These are phyloP conservation scores for Dione juno DNA, from an alignment of 2,888 invertebrate species.

Conservation along the genomic window DNA sequence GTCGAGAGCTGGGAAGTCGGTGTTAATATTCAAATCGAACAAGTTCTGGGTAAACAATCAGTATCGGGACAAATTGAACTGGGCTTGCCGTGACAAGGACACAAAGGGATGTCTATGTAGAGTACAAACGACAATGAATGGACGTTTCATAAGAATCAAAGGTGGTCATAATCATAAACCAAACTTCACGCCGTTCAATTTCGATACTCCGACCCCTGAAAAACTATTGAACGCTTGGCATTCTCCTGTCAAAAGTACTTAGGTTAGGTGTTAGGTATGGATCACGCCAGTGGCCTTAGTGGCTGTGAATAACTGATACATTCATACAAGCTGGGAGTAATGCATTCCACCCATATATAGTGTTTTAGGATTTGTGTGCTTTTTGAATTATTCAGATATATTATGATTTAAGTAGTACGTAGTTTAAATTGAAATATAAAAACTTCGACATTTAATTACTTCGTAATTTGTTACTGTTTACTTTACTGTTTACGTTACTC, in stretches of 20 bases:
- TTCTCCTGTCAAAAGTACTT: conserved; percentile 45
- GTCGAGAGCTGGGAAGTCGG: conserved; percentile 76
- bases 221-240: conserved; percentile 54
- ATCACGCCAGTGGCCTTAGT: conserved; percentile 41
- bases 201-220: conserved; percentile 58
- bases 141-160: conserved; percentile 71
- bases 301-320: conserved; percentile 42
- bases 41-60: conserved; percentile 81
- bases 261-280: conserved; percentile 25
- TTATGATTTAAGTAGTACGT: conserved; percentile 4
- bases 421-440: neutral
- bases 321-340: conserved; percentile 4
- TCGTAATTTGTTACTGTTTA: no score
- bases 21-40: conserved; percentile 73
- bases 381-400: neutral
- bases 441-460: no score
- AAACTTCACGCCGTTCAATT: conserved; percentile 74
- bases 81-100: conserved; percentile 80
- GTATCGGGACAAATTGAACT: conserved; percentile 75
- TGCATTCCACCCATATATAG: neutral
- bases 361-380: conserved; percentile 18
- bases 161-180: conserved; percentile 72
- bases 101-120: conserved; percentile 71
- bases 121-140: conserved; percentile 78
- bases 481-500: no score